A percentile compares a stretch with the other conserved stretches of the same genome.
phyloP scores from a whole-genome alignment of 2,797 vertebrate species.

The Manis javanica region DNA sequence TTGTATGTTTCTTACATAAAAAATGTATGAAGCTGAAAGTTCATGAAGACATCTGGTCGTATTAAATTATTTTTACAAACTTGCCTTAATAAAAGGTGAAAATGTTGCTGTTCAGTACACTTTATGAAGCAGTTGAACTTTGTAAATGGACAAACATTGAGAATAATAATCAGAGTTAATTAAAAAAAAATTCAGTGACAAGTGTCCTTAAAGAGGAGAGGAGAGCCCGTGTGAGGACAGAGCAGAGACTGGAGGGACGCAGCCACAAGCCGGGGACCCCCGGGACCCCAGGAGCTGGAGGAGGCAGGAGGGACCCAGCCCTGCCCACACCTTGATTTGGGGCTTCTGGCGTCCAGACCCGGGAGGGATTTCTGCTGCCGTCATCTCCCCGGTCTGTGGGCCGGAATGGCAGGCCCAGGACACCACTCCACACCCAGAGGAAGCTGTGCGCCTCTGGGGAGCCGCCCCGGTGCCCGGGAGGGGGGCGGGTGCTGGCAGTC shows the following conservation, averaged over 20 bases:
- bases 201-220: not conserved
- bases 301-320: not conserved
- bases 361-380: fast-evolving
- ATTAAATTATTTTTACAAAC: constrained; percentile 78
- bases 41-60: constrained; percentile 76
- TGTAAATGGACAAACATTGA: not conserved
- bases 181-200: not conserved
- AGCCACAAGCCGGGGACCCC: fast-evolving
- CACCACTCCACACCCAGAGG: fast-evolving
- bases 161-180: constrained; percentile 73
- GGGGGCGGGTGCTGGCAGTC: not conserved
- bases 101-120: constrained; percentile 64
- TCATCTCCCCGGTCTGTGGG: fast-evolving
- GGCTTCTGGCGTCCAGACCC: fast-evolving
- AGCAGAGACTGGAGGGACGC: not conserved
- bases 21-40: constrained; percentile 73
- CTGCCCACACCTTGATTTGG: fast-evolving
- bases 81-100: constrained; percentile 87
- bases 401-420: fast-evolving
- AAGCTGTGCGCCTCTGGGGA: no score
- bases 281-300: fast-evolving
- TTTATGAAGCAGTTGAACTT: constrained; percentile 66
- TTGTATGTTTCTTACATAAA: constrained; percentile 82
- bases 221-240: fast-evolving
- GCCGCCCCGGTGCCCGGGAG: fast-evolving